Percentiles rank a stretch among this genome's conserved stretches.
phyloP scores from a whole-genome alignment of 2,888 invertebrate genomes.

The Cephus nigrinus region DNA sequence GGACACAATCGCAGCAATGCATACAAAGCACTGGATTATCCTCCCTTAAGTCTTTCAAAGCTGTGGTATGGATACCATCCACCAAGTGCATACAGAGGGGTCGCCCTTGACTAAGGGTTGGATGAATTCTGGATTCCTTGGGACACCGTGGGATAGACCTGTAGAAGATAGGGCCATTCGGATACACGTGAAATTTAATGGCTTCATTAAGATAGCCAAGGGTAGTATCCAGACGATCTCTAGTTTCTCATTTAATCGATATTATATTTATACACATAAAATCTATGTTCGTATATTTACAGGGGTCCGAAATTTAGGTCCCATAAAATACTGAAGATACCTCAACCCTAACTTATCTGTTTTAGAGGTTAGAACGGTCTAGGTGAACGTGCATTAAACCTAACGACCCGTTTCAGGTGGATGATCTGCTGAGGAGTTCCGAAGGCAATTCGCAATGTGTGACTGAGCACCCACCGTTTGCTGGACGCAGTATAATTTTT shows the following conservation, averaged over 20 bases:
- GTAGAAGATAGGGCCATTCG: neutral
- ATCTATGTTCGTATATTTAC: neutral
- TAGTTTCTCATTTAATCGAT: neutral
- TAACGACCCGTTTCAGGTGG: neutral
- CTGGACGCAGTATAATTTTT: neutral
- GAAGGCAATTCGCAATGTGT: neutral
- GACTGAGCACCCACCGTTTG: neutral
- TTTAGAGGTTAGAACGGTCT: neutral
- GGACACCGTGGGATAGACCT: neutral
- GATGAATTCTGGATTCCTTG: neutral
- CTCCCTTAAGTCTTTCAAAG: slow-evolving; percentile 13
- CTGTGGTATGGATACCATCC: slow-evolving; percentile 9
- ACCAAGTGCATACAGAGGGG: slow-evolving; percentile 14
- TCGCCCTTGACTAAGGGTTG: slow-evolving; percentile 2
- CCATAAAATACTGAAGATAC: neutral
- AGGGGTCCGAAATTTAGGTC: neutral
- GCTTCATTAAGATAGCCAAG: neutral
- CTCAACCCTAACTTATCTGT: neutral
- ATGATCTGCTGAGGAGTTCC: neutral
- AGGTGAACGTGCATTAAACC: neutral
- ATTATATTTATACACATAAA: neutral
- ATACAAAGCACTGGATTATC: slow-evolving; percentile 22
- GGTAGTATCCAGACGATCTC: neutral
- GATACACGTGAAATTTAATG: neutral
- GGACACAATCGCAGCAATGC: slow-evolving; percentile 18